A percentile compares a stretch with the other conserved stretches of the same genome.
phyloP scores from a whole-genome alignment of 2,113 vertebrate species.

The Eira barbara region DNA sequence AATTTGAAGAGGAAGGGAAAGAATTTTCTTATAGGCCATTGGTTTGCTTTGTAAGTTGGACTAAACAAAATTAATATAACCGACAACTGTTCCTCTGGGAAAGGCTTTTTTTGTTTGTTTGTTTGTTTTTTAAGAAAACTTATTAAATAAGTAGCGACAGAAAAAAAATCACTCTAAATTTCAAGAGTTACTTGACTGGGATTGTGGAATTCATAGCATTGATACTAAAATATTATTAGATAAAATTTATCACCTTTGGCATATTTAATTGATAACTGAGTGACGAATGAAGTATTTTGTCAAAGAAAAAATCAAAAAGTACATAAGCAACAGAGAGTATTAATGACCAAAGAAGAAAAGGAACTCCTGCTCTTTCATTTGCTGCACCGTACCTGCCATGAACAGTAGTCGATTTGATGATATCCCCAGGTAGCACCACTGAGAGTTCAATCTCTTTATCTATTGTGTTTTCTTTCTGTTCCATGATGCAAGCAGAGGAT shows the following conservation, averaged over 20 bases:
- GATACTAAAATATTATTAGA: not conserved
- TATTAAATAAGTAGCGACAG: not conserved
- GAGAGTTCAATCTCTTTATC: conserved; percentile 91
- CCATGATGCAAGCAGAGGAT: conserved; percentile 84
- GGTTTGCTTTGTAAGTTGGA: not conserved
- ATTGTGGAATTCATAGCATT: not conserved
- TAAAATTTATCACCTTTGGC: not conserved
- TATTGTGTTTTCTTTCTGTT: conserved; percentile 90
- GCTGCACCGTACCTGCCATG: conserved; percentile 88
- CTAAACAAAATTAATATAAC: not conserved
- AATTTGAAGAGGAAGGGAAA: not conserved
- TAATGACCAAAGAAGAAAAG: not conserved
- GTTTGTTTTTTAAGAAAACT: not conserved
- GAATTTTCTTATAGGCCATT: not conserved
- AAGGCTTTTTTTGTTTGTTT: not conserved
- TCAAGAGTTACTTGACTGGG: not conserved
- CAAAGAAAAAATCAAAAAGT: not conserved
- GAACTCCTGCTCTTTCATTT: not conserved
- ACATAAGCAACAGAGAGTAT: not conserved
- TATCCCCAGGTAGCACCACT: conserved; percentile 93
- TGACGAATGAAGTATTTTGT: not conserved
- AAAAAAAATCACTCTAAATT: not conserved
- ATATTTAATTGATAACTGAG: not conserved
- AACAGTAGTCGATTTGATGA: conserved; percentile 88
- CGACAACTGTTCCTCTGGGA: not conserved